Conservation (phyloP, 2,888 invertebrate genomes). For the Archips xylosteana region DNA sequence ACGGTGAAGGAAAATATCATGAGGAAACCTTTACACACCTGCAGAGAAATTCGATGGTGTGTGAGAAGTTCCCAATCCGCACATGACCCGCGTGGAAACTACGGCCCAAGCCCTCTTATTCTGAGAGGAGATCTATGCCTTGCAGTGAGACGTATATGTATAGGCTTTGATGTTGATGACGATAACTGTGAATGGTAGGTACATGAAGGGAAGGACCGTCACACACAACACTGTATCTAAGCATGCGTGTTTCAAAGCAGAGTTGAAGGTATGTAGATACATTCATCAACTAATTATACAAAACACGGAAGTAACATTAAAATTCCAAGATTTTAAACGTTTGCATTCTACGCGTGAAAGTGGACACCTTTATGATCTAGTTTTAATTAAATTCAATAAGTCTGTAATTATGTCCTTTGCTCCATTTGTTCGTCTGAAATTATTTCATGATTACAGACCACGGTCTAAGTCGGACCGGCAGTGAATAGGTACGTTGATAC, state of each 20-base stretch:
- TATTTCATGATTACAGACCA: conserved; percentile 76
- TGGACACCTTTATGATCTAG: conserved; percentile 77
- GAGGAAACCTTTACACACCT: too few relatives aligned
- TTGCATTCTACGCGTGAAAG: conserved; percentile 74
- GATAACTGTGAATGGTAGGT: too few relatives aligned
- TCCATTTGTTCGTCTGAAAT: conserved; percentile 75
- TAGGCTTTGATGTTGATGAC: too few relatives aligned
- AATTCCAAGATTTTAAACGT: conserved; percentile 56
- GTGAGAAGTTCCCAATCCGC: too few relatives aligned
- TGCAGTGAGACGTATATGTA: too few relatives aligned
- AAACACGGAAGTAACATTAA: conserved; percentile 61
- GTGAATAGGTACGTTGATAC: conserved; percentile 61
- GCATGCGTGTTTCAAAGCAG: conserved; percentile 48
- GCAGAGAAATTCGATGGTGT: too few relatives aligned
- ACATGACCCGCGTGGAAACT: too few relatives aligned
- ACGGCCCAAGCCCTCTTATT: too few relatives aligned
- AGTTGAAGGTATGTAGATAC: conserved; percentile 22
- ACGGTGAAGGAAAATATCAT: too few relatives aligned
- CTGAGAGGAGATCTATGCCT: too few relatives aligned
- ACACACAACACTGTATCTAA: not conserved
- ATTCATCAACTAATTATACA: conserved; percentile 59
- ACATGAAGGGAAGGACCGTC: too few relatives aligned
- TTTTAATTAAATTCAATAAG: conserved; percentile 73
- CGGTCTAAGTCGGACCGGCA: conserved; percentile 69
- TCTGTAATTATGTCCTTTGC: conserved; percentile 81